Evolutionary conservation across 2,113 vertebrate genomes (phyloP).

Genomic region (Phyllopteryx taeniolatus): DNA sequence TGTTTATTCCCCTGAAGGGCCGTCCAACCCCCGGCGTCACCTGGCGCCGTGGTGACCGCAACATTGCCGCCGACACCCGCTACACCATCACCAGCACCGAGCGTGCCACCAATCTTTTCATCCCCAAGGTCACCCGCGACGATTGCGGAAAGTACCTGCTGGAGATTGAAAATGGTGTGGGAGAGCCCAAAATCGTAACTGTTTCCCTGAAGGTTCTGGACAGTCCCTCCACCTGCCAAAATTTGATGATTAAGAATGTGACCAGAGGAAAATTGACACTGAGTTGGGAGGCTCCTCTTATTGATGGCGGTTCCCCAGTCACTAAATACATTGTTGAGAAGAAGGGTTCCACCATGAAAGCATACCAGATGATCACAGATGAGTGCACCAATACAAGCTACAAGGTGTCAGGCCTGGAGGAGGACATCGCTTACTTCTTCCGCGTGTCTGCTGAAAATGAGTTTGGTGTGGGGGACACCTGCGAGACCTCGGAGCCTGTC

Average conservation of each 20-base stretch:
- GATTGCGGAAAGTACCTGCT: constrained; percentile 93
- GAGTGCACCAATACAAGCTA: constrained; percentile 86
- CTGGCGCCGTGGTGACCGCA: constrained; percentile 91
- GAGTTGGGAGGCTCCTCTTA: constrained; percentile 90
- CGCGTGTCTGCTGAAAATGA: constrained; percentile 96
- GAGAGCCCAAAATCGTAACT: constrained; percentile 87
- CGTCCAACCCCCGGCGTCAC: constrained; percentile 88
- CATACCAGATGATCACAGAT: constrained; percentile 82
- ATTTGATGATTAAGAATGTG: constrained; percentile 88
- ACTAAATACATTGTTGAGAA: constrained; percentile 93
- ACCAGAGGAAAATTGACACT: constrained; percentile 87
- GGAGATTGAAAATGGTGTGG: constrained; percentile 95
- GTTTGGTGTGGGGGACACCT: constrained; percentile 88
- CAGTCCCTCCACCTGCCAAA: constrained; percentile 91
- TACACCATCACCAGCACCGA: constrained; percentile 89
- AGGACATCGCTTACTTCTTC: constrained; percentile 91
- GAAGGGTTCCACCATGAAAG: constrained; percentile 91
- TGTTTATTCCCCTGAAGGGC: constrained; percentile 91
- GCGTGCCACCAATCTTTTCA: constrained; percentile 84
- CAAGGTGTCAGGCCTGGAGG: constrained; percentile 85
- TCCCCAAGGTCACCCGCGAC: constrained; percentile 88
- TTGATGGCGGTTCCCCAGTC: constrained; percentile 90
- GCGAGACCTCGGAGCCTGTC: constrained; percentile 87
- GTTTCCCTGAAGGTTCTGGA: constrained; percentile 90
- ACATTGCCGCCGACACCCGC: constrained; percentile 82